Conservation (phyloP, 2,113 vertebrate species). For the Paramisgurnus dabryanus region DNA sequence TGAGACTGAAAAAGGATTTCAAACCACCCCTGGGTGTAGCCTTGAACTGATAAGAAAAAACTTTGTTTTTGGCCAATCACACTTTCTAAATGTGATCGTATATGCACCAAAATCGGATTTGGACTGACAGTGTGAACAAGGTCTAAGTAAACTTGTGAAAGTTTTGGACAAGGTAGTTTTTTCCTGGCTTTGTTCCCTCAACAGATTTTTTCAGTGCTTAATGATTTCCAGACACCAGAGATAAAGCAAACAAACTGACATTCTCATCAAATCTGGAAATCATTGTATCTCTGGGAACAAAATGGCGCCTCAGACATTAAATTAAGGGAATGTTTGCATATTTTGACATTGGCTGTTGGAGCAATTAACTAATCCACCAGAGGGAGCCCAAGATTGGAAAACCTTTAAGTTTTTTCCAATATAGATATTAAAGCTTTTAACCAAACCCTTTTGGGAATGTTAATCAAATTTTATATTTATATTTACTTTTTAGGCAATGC, state of each 20-base stretch:
- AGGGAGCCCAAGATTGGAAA: slow-evolving; percentile 47
- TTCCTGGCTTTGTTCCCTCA: background rate
- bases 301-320: slow-evolving; percentile 47
- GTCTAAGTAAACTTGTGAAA: too few relatives aligned
- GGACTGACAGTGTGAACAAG: too few relatives aligned
- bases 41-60: too few relatives aligned
- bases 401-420: background rate
- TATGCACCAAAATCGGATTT: too few relatives aligned
- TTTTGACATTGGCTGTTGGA: background rate
- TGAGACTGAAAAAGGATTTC: too few relatives aligned
- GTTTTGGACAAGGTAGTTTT: background rate
- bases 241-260: background rate
- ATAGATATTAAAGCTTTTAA: background rate
- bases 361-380: slow-evolving; percentile 45
- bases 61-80: too few relatives aligned
- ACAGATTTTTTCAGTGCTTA: background rate
- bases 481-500: too few relatives aligned
- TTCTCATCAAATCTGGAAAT: slow-evolving; percentile 32
- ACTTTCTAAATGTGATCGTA: too few relatives aligned
- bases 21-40: too few relatives aligned
- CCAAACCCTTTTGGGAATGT: background rate
- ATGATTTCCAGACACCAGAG: background rate
- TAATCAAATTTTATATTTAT: too few relatives aligned
- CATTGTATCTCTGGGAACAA: slow-evolving; percentile 41
- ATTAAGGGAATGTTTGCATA: slow-evolving; percentile 19